A percentile compares a stretch with the other conserved stretches of the same genome.
Evolutionary conservation across 92 coral and sea anemone species (phyloP).

Genomic region (Heliopora coerulea): DNA sequence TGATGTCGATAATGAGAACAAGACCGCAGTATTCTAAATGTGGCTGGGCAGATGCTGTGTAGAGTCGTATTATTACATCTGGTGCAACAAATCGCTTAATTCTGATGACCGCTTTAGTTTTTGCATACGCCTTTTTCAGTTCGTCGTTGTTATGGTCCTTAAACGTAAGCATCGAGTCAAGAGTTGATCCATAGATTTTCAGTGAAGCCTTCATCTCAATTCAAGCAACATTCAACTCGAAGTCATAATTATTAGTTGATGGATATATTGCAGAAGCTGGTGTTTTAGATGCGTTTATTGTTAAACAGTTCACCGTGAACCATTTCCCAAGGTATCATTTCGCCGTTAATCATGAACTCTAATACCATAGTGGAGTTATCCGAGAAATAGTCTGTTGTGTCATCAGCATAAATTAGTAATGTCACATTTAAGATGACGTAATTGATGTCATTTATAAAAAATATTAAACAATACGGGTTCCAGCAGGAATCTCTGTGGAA

Average conservation of each 20-base stretch:
- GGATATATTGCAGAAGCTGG: slow-evolving; percentile 44
- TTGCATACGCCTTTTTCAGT: slow-evolving; percentile 47
- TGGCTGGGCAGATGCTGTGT: slow-evolving; percentile 24
- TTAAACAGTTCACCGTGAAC: slow-evolving; percentile 26
- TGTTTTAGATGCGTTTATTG: slow-evolving; percentile 39
- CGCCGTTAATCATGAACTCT: not conserved
- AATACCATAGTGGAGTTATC: slow-evolving; percentile 12
- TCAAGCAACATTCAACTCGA: slow-evolving; percentile 24
- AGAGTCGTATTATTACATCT: slow-evolving; percentile 36
- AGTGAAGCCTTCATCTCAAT: slow-evolving; percentile 29
- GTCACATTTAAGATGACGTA: slow-evolving; percentile 13
- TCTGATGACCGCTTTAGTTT: slow-evolving; percentile 40
- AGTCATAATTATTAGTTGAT: slow-evolving; percentile 21
- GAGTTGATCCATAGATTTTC: slow-evolving; percentile 40
- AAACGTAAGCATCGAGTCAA: slow-evolving; percentile 34
- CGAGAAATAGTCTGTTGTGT: slow-evolving; percentile 5
- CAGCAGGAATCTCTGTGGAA: too few species aligned
- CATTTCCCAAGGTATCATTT: slow-evolving; percentile 13
- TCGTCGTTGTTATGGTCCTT: slow-evolving; percentile 14
- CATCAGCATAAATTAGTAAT: slow-evolving; percentile 17
- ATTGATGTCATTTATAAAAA: slow-evolving; percentile 41
- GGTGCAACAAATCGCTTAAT: slow-evolving; percentile 35
- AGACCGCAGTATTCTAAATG: slow-evolving; percentile 47
- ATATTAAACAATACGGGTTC: slow-evolving; percentile 37
- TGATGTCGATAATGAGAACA: slow-evolving; percentile 29